phyloP scores from a whole-genome alignment of 2,797 vertebrate genomes.

The Anguilla megastoma region DNA sequence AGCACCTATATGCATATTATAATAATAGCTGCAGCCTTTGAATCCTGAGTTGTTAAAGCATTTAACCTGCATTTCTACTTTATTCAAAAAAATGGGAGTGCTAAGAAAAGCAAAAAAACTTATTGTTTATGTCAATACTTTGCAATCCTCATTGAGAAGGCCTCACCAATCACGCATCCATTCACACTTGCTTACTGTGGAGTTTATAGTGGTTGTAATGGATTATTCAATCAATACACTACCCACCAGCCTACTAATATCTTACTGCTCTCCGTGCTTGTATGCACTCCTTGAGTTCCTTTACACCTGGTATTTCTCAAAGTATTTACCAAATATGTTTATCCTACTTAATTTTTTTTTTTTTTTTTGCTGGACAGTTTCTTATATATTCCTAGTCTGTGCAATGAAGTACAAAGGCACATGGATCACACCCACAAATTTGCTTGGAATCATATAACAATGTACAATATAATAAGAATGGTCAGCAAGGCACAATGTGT shows the following conservation, averaged over 20 bases:
- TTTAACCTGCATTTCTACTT: constrained; percentile 17
- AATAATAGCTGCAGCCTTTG: constrained; percentile 28
- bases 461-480: background rate
- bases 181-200: background rate
- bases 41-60: constrained; percentile 19
- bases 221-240: background rate
- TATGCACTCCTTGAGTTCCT: background rate
- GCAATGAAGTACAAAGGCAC: background rate
- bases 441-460: background rate
- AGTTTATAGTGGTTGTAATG: background rate
- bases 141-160: background rate
- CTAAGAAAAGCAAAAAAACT: background rate
- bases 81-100: constrained; percentile 2
- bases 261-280: background rate
- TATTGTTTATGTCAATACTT: background rate
- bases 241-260: background rate
- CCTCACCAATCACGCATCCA: background rate
- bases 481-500: background rate
- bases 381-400: background rate
- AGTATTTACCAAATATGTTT: background rate
- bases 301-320: background rate
- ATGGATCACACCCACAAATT: background rate
- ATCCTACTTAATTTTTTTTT: background rate
- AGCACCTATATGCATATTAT: constrained; percentile 25
- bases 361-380: background rate